phyloP scores from a whole-genome alignment of 2,113 vertebrate species.

The Sclerurus mexicanus region DNA sequence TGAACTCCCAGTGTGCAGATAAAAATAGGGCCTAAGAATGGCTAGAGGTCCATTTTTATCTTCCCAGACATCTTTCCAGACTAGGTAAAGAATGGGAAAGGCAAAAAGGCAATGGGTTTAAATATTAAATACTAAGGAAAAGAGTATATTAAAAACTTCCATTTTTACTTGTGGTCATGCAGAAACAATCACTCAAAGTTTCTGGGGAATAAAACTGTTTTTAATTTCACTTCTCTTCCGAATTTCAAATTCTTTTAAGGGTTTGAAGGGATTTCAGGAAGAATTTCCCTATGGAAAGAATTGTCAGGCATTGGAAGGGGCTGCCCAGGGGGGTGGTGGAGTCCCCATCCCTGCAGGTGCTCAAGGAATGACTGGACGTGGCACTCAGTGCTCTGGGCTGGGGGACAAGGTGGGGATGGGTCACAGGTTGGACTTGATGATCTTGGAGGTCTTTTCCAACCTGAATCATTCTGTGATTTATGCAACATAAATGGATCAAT shows the following conservation, averaged over 20 bases:
- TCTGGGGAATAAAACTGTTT: not conserved
- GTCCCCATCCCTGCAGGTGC: not conserved
- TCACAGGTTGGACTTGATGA: not conserved
- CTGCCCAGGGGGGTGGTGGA: not conserved
- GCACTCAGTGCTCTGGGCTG: not conserved
- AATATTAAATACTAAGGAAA: not conserved
- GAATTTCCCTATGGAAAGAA: not conserved
- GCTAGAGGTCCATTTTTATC: not conserved
- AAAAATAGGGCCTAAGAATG: not conserved
- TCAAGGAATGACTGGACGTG: not conserved
- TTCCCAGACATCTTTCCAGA: not conserved
- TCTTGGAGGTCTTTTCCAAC: not conserved
- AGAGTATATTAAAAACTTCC: not conserved
- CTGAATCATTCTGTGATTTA: not conserved
- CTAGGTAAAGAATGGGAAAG: not conserved
- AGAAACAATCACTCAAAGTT: not conserved
- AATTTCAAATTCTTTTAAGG: not conserved
- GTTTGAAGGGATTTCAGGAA: not conserved
- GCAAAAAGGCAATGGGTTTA: not conserved
- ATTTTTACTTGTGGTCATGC: not conserved
- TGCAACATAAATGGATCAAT: not conserved
- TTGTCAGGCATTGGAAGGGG: not conserved
- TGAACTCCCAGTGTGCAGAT: not conserved
- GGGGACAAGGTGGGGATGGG: not conserved
- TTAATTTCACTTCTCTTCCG: not conserved